Evolutionary conservation across 2,113 vertebrate genomes (phyloP).

Genomic region (Zosterops hypoxanthus): DNA sequence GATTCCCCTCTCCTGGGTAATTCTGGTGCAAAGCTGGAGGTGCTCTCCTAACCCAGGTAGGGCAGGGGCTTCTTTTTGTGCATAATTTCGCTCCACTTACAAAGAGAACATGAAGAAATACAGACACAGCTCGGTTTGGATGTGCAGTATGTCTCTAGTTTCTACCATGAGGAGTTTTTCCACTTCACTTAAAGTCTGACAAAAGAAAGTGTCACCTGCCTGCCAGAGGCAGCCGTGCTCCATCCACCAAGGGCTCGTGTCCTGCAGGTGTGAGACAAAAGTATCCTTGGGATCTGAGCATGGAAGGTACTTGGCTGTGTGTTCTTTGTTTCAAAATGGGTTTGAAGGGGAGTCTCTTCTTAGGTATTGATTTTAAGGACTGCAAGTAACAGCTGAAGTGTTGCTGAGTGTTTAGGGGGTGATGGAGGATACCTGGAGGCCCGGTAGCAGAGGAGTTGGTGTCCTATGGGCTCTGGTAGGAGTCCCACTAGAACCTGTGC

Average conservation of each 20-base stretch:
- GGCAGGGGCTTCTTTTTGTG: fast-evolving
- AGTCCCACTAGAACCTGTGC: background rate
- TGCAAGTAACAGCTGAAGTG: background rate
- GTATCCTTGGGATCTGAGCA: fast-evolving
- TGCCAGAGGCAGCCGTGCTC: background rate
- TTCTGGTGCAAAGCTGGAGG: background rate
- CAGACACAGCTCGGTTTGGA: background rate
- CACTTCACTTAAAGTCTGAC: background rate
- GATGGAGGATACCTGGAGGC: background rate
- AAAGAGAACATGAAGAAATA: background rate
- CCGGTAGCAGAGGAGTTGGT: background rate
- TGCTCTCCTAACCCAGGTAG: background rate
- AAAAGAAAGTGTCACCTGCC: background rate
- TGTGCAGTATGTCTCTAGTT: background rate
- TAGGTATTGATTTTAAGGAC: background rate
- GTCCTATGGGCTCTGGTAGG: background rate
- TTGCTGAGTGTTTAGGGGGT: background rate
- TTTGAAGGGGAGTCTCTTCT: background rate
- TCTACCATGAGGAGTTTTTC: background rate
- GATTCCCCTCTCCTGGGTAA: background rate
- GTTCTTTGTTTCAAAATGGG: background rate
- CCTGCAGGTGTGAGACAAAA: background rate
- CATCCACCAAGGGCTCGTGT: fast-evolving
- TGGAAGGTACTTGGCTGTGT: background rate
- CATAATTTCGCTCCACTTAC: background rate